Base-by-base conservation (phyloP, 2,888 invertebrate genomes). In the Lasioglossum villosulum region DNA sequence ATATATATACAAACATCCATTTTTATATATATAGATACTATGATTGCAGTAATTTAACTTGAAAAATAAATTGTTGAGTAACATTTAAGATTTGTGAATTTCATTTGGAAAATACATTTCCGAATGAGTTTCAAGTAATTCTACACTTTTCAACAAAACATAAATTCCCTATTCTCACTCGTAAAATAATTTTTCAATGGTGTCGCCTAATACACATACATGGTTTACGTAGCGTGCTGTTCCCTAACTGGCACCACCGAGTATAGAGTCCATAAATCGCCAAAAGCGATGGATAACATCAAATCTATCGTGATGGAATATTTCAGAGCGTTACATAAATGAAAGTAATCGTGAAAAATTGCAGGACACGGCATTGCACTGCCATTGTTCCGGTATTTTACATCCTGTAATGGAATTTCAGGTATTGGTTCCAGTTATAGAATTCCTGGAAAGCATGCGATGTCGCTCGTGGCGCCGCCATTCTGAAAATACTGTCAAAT, bases 261-360 rank as follows among this genome's bases (percentile, higher is more conserved):
- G 3, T 23, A 1, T 12, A 27, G 12, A 14, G 27, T 59, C n/a
- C 4, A 59, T 59, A 27, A 27, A 34, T 30, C 63, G 30, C 1
- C 27, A 8, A 8, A 66, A 66, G 19, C 34, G 37, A 68, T 68
- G 37, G 34, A 68, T 34, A 68, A 39, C 39, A 68, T n/a, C 12
- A 19, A 34, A 37, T 8, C 23, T 19, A 68, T 37, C 68, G n/a
- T 39, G 23, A 23, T 68, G 23, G 23, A 68, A 68, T 37, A 68
- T 37, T 23, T 19, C 34, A 37, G 0, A 19, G 23, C 10, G n/a
- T 37, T 34, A 23, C 4, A 23, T 23, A 8, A 63, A n/a, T 16
- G 34, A 56, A 74, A 70, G 74, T 83, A 74, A 74, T 83, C 82
- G 45, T 66, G 34, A 56, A 30, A 37, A 82, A 74, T 77, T 59